Conservation (phyloP, 2,888 invertebrate species). For the Stenodema calcarata region DNA sequence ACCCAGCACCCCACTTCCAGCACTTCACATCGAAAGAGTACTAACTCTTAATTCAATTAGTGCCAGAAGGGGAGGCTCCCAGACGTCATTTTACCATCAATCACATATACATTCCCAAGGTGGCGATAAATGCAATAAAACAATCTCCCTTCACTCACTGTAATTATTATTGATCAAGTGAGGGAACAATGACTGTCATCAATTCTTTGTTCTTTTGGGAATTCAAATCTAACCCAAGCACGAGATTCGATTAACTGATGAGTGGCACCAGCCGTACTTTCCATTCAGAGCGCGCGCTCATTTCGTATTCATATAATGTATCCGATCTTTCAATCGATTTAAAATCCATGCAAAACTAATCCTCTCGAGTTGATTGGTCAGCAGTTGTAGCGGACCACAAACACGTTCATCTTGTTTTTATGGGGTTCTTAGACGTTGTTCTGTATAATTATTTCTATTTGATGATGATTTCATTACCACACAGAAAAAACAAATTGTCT, state of each 20-base stretch:
- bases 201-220: neutral
- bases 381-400: neutral
- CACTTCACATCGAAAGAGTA: slow-evolving; percentile 12
- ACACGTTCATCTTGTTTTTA: neutral
- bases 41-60: slow-evolving; percentile 54
- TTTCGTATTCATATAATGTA: neutral
- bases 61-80: slow-evolving; percentile 1
- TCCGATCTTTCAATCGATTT: neutral
- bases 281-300: neutral
- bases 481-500: too few relatives aligned
- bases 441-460: too few relatives aligned
- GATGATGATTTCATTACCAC: too few relatives aligned
- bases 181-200: slow-evolving; percentile 9
- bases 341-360: neutral
- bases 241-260: neutral
- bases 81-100: slow-evolving; percentile 40
- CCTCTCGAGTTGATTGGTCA: neutral
- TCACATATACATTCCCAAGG: slow-evolving; percentile 42
- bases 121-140: slow-evolving; percentile 47
- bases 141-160: slow-evolving; percentile 45
- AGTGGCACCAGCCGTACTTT: neutral
- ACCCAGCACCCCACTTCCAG: neutral
- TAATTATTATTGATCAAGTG: slow-evolving; percentile 43
- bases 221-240: neutral
- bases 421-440: too few relatives aligned